phyloP scores from a whole-genome alignment of 2,797 vertebrate genomes.

The Gymnopithys bicolor region DNA sequence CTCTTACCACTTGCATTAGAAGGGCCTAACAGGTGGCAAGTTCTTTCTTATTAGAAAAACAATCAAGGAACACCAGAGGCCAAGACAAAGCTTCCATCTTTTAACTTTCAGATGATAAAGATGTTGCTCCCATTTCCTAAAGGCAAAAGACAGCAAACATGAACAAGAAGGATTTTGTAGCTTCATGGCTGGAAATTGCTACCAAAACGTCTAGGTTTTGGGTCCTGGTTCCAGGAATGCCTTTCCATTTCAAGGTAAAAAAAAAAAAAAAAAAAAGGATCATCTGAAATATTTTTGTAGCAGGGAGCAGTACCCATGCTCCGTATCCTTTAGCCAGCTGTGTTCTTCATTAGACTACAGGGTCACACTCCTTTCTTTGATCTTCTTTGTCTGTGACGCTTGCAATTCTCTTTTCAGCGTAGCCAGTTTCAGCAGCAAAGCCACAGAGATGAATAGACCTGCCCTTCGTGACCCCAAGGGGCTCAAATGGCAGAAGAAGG shows the following conservation, averaged over 20 bases:
- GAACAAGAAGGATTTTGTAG: not conserved
- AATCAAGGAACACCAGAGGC: not conserved
- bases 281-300: not conserved
- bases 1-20: not conserved
- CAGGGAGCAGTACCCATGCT: not conserved
- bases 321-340: not conserved
- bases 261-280: too few species aligned
- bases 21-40: not conserved
- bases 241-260: not conserved
- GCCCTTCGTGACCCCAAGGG: not conserved
- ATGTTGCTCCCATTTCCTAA: not conserved
- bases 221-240: not conserved
- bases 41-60: not conserved
- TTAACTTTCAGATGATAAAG: not conserved
- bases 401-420: not conserved
- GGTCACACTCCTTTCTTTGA: not conserved
- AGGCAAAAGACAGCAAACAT: not conserved
- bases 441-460: not conserved
- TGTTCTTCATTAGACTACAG: not conserved
- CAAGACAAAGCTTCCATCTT: not conserved
- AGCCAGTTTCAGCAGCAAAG: not conserved
- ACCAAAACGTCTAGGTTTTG: not conserved
- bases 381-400: not conserved
- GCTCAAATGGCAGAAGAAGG: not conserved
- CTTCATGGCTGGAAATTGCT: not conserved